Evolutionary conservation across 2,888 invertebrate genomes (phyloP).

Genomic region (Cybosia mesomella): DNA sequence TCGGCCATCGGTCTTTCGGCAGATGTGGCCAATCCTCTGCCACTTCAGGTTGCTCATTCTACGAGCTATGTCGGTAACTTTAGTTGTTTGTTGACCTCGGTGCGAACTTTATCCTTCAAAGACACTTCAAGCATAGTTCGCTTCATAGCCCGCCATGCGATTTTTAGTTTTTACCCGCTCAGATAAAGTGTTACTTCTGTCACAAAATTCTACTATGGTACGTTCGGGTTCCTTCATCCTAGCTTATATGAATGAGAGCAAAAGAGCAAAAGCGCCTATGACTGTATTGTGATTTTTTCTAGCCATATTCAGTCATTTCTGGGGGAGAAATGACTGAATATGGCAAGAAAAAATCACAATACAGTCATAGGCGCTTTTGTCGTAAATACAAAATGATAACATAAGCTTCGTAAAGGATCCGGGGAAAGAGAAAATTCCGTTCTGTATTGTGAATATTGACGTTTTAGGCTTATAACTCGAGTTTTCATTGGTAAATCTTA

Average conservation of each 20-base stretch:
- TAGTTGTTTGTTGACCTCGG: not conserved
- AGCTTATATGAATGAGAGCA: not conserved
- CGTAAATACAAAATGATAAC: not conserved
- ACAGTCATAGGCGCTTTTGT: not conserved
- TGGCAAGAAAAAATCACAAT: not conserved
- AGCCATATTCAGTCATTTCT: not conserved
- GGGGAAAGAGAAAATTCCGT: not conserved
- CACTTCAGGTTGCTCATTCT: not conserved
- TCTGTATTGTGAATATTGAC: not conserved
- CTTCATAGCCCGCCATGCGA: not conserved
- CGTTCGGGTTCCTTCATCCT: not conserved
- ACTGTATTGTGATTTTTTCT: slow-evolving; percentile 2
- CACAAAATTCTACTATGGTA: not conserved
- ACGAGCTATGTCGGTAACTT: not conserved
- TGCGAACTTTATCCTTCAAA: not conserved
- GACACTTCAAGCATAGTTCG: not conserved
- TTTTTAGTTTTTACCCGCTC: not conserved
- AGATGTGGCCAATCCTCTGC: not conserved
- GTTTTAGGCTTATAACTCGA: not conserved
- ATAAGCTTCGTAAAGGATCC: slow-evolving; percentile 1
- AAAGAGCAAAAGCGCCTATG: not conserved
- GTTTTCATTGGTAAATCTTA: no score
- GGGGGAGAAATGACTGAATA: not conserved
- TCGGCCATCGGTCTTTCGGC: not conserved
- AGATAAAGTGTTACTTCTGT: not conserved